Conservation (phyloP, 2,113 vertebrate genomes). For the Nycticryphes semicollaris region DNA sequence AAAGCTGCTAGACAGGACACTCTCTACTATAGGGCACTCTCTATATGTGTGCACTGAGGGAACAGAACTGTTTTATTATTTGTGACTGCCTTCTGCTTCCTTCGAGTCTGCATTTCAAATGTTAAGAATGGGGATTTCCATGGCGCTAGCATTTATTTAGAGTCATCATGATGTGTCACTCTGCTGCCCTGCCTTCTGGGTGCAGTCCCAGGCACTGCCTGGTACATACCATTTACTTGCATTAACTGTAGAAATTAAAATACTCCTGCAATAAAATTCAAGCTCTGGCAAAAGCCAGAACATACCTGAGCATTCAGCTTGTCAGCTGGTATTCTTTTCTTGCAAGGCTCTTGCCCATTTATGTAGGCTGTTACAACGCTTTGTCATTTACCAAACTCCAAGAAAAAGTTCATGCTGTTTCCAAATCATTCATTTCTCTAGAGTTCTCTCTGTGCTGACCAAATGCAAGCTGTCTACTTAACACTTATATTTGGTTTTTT, state of each 20-base stretch:
- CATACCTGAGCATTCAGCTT: neutral
- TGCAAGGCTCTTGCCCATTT: neutral
- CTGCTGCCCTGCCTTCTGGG: neutral
- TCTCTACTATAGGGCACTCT: too few relatives aligned
- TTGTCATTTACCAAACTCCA: neutral
- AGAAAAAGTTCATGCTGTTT: neutral
- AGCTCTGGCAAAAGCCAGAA: neutral
- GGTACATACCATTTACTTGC: neutral
- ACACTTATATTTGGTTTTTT: neutral
- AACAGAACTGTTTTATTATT: neutral
- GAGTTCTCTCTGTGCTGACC: neutral
- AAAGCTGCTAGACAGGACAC: neutral
- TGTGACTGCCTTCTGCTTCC: neutral
- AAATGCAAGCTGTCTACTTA: neutral
- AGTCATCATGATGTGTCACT: neutral
- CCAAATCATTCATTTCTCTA: neutral
- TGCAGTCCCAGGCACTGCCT: neutral
- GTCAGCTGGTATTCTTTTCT: neutral
- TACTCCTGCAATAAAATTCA: neutral
- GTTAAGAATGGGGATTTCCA: neutral
- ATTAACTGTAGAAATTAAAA: neutral
- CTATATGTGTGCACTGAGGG: neutral
- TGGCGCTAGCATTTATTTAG: neutral
- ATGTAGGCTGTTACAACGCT: neutral
- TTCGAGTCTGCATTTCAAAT: neutral